Conservation (phyloP, 2,888 invertebrate species). For the Gibbula magus region DNA sequence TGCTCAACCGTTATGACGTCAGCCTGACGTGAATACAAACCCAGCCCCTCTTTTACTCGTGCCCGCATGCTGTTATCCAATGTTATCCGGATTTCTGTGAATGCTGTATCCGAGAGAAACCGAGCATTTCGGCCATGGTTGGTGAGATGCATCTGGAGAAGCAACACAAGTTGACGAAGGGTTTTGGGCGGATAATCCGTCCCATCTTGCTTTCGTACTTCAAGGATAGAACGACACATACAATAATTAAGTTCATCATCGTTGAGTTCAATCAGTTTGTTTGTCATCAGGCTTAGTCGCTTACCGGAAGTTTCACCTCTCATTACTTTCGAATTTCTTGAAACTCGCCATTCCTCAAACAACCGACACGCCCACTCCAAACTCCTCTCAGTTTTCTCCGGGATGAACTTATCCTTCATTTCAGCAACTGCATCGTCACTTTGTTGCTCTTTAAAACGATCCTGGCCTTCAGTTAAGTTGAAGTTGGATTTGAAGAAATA, state of each 20-base stretch:
- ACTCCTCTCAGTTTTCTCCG: neutral
- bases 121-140: neutral
- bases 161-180: neutral
- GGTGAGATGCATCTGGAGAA: neutral
- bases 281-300: neutral
- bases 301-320: neutral
- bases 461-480: too few relatives aligned
- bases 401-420: neutral
- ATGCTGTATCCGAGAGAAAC: neutral
- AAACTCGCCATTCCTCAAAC: conserved; percentile 8
- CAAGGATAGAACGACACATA: conserved; percentile 4
- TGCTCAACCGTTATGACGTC: neutral
- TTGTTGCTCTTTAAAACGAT: too few relatives aligned
- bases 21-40: neutral
- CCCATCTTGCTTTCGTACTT: neutral
- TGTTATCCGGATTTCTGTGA: neutral
- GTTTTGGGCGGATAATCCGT: conserved; percentile 15
- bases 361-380: conserved; percentile 2
- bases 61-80: neutral
- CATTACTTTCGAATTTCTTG: neutral
- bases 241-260: conserved; percentile 9
- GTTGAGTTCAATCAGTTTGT: neutral
- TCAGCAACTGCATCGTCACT: neutral
- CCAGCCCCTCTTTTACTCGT: neutral
- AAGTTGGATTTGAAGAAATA: too few relatives aligned